Base-by-base conservation (phyloP, 2,888 invertebrate species). In the Lithophane ornitopus region DNA sequence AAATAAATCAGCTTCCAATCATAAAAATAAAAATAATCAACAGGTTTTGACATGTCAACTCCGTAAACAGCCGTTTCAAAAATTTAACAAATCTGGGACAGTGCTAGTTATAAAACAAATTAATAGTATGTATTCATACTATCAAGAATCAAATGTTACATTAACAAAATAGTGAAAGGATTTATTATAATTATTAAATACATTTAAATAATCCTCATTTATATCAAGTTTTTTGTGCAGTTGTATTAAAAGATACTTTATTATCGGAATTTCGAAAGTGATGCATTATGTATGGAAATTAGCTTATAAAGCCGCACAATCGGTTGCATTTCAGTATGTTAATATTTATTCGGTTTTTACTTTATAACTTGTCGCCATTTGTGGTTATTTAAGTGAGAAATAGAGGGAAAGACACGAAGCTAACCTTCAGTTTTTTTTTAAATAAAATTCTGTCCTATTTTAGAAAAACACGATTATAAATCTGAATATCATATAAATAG, bases 161-260 rank as follows among this genome's bases (percentile, higher is more conserved):
- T 72, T 71, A 54, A 54, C 41, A 66, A 70, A 80, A 82, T 78
- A 74, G 85, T 81, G 77, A 84, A 86, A 85, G 85, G 82, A 84
- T 80, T 72, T 54, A 61, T 54, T 61, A 56, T 56, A 54, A 69
- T 54, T 49, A 74, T 63, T 58, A 59, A 59, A 28, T 49, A 49
- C n/a, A 74, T 71, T 76, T 39, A 54, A 83, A 80, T 75, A 77
- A 74, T 75, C 41, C 61, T 68, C 54, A 71, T 80, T 80, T 72
- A 16, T 11, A 61, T 65, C 28, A 26, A 46, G 56, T 56, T 80
- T 71, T 63, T 70, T 70, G 46, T 52, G 44, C 61, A 67, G 65
- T 62, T 76, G 1, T 58, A 61, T 72, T 76, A 83, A 77, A 44
- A 58, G 44, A 70, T 67, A 62, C 26, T 80, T 80, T 22, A 71